Percentiles rank a stretch among this genome's conserved stretches.
phyloP scores from a whole-genome alignment of 2,888 invertebrate genomes.

The Gastracanthus pulcherrimus region DNA sequence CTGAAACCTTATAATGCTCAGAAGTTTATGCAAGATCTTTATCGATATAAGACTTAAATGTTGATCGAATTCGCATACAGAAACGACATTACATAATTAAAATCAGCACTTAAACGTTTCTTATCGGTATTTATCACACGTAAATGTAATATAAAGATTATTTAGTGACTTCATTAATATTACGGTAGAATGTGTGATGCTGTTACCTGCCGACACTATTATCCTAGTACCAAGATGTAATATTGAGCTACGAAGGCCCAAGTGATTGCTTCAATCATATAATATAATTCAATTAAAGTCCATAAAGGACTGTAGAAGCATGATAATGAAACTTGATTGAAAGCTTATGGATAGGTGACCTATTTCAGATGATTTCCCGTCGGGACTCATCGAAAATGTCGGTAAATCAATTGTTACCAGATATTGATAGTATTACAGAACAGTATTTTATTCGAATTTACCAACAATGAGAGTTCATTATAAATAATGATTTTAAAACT shows the following conservation, averaged over 20 bases:
- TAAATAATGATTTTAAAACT: too few species aligned
- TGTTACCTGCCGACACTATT: neutral
- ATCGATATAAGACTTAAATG: too few species aligned
- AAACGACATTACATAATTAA: too few species aligned
- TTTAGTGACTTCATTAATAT: neutral
- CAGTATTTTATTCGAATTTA: neutral
- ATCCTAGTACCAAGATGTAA: neutral
- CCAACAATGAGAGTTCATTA: too few species aligned
- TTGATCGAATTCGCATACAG: too few species aligned
- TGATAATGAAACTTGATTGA: slow-evolving; percentile 42
- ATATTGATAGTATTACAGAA: neutral
- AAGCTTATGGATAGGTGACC: slow-evolving; percentile 3
- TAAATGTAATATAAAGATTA: neutral
- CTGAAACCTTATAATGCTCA: too few species aligned
- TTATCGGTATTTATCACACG: too few species aligned
- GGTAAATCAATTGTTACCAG: neutral
- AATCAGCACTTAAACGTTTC: too few species aligned
- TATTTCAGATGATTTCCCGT: slow-evolving; percentile 23
- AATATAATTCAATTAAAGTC: slow-evolving; percentile 35
- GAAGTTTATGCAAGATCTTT: too few species aligned
- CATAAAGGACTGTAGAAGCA: neutral
- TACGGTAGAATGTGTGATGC: neutral
- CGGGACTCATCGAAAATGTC: neutral
- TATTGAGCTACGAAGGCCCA: slow-evolving; percentile 15
- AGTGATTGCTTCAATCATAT: slow-evolving; percentile 23